A percentile compares a stretch with the other conserved stretches of the same genome.
Evolutionary conservation across 2,797 vertebrate genomes (phyloP).

Genomic region (Macroramphosus scolopax): DNA sequence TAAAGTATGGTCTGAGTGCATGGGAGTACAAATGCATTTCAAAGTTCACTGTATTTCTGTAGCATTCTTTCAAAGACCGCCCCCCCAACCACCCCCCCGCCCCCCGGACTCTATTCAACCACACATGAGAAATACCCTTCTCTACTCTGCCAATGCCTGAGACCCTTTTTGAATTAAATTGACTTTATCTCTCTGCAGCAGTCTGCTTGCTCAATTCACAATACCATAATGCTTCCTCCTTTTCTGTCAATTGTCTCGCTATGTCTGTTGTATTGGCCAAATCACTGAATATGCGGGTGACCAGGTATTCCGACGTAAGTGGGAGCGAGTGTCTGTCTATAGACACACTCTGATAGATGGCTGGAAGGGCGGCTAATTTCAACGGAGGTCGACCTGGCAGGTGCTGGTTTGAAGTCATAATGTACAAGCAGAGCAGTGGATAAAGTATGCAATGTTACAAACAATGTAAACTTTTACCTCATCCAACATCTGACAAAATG

Average conservation of each 20-base stretch:
- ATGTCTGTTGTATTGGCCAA: constrained; percentile 14
- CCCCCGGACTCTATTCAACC: not conserved
- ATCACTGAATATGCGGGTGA: constrained; percentile 28
- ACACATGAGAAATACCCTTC: constrained; percentile 4
- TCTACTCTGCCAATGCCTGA: constrained; percentile 13
- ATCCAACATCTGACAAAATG: too few relatives aligned
- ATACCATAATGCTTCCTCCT: constrained; percentile 9
- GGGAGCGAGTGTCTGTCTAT: too few relatives aligned
- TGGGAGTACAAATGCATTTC: constrained; percentile 30
- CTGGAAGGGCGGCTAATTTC: too few relatives aligned
- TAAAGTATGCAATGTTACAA: too few relatives aligned
- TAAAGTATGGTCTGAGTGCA: constrained; percentile 23
- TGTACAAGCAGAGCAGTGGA: too few relatives aligned
- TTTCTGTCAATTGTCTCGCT: constrained; percentile 25
- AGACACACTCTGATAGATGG: too few relatives aligned
- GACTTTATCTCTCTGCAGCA: constrained; percentile 46
- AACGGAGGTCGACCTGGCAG: too few relatives aligned
- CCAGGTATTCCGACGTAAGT: too few relatives aligned
- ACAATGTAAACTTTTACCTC: too few relatives aligned
- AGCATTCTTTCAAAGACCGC: not conserved
- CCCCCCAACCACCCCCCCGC: too few relatives aligned
- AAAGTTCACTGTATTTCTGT: constrained; percentile 8
- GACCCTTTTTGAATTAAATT: constrained; percentile 46
- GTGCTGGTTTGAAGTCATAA: too few relatives aligned
- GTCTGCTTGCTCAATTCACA: constrained; percentile 27